Evolutionary conservation across 2,888 invertebrate genomes (phyloP).

Genomic region (Athalia rosae): DNA sequence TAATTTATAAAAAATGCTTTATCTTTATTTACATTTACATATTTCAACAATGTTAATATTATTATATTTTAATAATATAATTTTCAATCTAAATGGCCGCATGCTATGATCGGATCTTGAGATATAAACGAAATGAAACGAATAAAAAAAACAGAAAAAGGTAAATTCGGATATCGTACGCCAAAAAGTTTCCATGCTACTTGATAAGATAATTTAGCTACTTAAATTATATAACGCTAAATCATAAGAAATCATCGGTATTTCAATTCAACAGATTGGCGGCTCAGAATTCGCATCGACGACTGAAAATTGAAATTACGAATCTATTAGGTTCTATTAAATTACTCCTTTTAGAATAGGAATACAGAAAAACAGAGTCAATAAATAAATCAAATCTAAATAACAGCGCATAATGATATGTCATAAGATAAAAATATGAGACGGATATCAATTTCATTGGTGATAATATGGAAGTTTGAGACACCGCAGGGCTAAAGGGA

Average conservation of each 20-base stretch:
- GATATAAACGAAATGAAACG: constrained; percentile 45
- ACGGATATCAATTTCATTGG: neutral
- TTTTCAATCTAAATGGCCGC: constrained; percentile 62
- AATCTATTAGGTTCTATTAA: too few relatives aligned
- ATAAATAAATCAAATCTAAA: neutral
- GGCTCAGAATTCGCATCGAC: constrained; percentile 35
- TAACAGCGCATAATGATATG: constrained; percentile 19
- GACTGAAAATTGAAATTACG: too few relatives aligned
- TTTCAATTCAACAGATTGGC: constrained; percentile 15
- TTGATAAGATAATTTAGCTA: constrained; percentile 38
- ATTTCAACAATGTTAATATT: constrained; percentile 67
- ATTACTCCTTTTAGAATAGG: too few relatives aligned
- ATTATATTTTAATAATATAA: constrained; percentile 59
- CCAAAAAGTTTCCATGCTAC: constrained; percentile 55
- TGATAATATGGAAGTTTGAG: neutral
- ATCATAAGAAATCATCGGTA: neutral
- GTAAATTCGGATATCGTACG: constrained; percentile 59
- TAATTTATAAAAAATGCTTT: constrained; percentile 69
- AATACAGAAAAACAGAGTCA: too few relatives aligned
- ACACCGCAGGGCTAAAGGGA: neutral
- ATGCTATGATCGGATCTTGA: constrained; percentile 60
- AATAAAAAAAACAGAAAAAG: constrained; percentile 54
- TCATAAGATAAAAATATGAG: constrained; percentile 35
- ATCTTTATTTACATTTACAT: constrained; percentile 71
- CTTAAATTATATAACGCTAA: neutral